phyloP scores from a whole-genome alignment of 2,113 vertebrate species.

The Podarcis muralis region DNA sequence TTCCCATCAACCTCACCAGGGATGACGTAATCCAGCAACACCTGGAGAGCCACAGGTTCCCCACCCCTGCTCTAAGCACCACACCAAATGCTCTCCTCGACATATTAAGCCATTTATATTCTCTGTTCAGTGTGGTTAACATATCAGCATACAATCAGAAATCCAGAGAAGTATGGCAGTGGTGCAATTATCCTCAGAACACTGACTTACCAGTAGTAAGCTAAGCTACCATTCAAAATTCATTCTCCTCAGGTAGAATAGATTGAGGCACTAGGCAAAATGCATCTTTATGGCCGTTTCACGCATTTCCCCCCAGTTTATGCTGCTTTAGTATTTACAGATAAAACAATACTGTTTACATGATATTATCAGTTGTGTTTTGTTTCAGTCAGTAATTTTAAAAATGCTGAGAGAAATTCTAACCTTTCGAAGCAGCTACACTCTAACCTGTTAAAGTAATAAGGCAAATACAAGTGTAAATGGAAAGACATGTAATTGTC shows the following conservation, averaged over 20 bases:
- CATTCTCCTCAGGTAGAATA: background rate
- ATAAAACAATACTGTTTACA: background rate
- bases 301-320: background rate
- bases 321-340: background rate
- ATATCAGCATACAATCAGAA: background rate
- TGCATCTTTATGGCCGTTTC: background rate
- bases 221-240: background rate
- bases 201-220: too few species aligned
- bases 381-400: background rate
- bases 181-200: background rate
- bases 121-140: background rate
- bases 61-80: too few species aligned
- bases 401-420: background rate
- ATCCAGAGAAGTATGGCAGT: background rate
- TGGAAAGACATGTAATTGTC: rapidly evolving
- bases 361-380: background rate
- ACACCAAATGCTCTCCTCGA: background rate
- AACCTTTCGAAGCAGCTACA: background rate
- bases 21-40: background rate
- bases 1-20: too few species aligned
- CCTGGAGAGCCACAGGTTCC: background rate
- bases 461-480: background rate
- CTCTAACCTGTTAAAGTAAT: background rate
- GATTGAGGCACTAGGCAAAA: background rate
- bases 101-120: background rate